Evolutionary conservation across 2,113 vertebrate species (phyloP), one percentile per base, ranked within the genome.

Genomic region (Tragelaphus strepsiceros): DNA sequence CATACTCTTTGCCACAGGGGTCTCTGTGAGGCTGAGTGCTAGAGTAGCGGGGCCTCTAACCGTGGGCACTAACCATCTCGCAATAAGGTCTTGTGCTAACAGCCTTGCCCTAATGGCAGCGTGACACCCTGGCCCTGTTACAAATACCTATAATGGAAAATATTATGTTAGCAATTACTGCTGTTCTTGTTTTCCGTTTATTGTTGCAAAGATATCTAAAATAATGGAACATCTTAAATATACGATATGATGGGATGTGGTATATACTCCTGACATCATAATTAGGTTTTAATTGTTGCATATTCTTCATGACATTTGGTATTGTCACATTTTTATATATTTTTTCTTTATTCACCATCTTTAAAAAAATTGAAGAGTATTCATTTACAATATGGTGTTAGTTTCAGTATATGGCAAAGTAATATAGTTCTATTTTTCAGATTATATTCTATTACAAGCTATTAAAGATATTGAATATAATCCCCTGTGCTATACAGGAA

Each of bases 71-170:
- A 32, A 35, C 2, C 9, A 53, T n/a, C 16, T 88, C 71, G 39
- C 61, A 80, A 30, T 53, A 62, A 19, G 9, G 2, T 71, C 64
- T 35, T 35, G 64, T 22, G 64, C n/a, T 35, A 71, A 35, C 19
- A 71, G 64, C 64, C 19, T 35, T 71, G 64, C 64, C n/a, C n/a
- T 21, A 22, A 35, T 0, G 1, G 64, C 64, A 35, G 64, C 19
- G 19, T 35, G 64, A 71, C 64, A 71, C n/a, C 19, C n/a, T 2
- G 0, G n/a, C 4, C 2, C 64, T 35, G 21, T 17, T 35, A 12
- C 0, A 35, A 71, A 71, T 21, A 35, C 8, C 17, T 87, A 43
- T 43, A 74, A 46, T 7, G 54, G 15, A 82, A 62, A 71, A 5
- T 17, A 28, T 24, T 67, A 22, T 24, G 5, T 53, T n/a, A 7